A percentile compares a stretch with the other conserved stretches of the same genome.
Evolutionary conservation across 2,113 vertebrate genomes (phyloP).

Genomic region (Bubo blakistoni): DNA sequence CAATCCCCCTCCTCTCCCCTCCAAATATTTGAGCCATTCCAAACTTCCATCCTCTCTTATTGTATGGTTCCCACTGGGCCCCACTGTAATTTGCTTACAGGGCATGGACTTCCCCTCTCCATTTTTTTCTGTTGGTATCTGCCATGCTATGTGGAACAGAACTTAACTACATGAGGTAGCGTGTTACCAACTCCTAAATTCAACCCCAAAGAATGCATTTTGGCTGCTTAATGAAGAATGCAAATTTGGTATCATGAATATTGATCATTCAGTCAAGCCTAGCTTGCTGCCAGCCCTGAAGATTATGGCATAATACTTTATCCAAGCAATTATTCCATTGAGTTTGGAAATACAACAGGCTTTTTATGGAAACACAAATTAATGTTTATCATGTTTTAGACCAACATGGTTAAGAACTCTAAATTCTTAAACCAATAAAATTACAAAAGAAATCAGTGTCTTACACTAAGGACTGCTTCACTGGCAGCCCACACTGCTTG

Average conservation of each 20-base stretch:
- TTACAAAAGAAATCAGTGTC: background rate
- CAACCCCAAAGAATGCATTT: background rate
- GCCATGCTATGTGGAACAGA: background rate
- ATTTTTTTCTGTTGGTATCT: conserved; percentile 1
- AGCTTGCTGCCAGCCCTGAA: background rate
- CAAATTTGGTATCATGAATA: background rate
- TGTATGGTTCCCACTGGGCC: background rate
- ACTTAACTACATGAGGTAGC: background rate
- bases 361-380: background rate
- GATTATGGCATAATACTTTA: background rate
- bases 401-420: background rate
- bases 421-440: background rate
- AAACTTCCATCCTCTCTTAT: conserved; percentile 47
- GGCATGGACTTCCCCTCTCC: conserved; percentile 6
- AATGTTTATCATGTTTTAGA: background rate
- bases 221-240: background rate
- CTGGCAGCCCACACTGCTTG: background rate
- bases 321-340: background rate
- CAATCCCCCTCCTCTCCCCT: background rate
- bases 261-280: background rate
- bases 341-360: background rate
- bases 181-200: background rate
- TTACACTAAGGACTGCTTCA: background rate
- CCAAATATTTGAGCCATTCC: conserved; percentile 52
- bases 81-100: conserved; percentile 40